These are phyloP conservation scores for Ochotona curzoniae DNA, from an alignment of 2,113 vertebrate species.

Conservation along the genomic window DNA sequence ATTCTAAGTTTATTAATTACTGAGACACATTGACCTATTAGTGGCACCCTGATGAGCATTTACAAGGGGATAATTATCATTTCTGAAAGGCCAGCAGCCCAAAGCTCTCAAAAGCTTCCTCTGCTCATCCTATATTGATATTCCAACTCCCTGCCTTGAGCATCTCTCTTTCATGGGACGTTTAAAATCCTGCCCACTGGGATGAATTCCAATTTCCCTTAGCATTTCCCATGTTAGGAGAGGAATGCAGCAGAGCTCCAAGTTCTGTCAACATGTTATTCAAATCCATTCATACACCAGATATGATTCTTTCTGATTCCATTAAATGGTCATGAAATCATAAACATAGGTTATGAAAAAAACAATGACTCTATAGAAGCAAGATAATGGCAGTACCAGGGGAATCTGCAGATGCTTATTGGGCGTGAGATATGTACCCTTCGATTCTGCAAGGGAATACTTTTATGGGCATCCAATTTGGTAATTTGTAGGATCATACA, in stretches of 20 bases:
- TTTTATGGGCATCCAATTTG: not conserved
- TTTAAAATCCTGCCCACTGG: not conserved
- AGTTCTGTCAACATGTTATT: not conserved
- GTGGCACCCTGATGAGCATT: not conserved
- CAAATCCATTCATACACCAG: not conserved
- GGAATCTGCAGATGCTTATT: not conserved
- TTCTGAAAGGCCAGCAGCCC: not conserved
- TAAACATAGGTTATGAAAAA: not conserved
- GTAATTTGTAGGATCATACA: not conserved
- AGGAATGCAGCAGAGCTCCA: not conserved
- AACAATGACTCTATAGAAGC: too few species aligned
- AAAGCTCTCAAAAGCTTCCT: not conserved
- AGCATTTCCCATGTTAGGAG: not conserved
- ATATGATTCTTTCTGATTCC: not conserved
- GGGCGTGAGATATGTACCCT: not conserved
- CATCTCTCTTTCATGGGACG: not conserved
- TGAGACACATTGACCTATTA: not conserved
- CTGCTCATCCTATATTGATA: not conserved
- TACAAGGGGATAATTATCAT: not conserved
- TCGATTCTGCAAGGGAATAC: not conserved
- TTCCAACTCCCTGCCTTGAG: not conserved
- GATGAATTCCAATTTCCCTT: not conserved
- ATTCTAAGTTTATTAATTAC: not conserved
- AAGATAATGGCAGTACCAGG: not conserved
- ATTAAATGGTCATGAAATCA: not conserved